These are phyloP conservation scores for Illadopsis cleaveri DNA, from an alignment of 2,113 vertebrate genomes.

Conservation along the genomic window DNA sequence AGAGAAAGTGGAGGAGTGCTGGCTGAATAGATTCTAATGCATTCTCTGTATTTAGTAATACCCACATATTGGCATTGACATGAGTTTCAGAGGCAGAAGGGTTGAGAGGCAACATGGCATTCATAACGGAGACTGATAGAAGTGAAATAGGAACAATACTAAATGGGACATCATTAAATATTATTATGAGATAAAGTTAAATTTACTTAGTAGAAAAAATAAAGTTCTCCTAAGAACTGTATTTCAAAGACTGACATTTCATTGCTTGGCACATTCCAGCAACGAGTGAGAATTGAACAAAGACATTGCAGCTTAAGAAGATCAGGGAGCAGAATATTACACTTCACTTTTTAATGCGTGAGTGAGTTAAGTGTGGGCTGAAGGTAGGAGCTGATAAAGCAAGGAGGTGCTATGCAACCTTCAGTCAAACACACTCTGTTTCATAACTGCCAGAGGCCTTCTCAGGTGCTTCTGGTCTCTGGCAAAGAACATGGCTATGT, in stretches of 20 bases:
- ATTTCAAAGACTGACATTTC: slow-evolving; percentile 14
- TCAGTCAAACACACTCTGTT: background rate
- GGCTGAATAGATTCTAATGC: slow-evolving; percentile 51
- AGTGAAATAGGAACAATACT: background rate
- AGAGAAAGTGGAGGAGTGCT: slow-evolving; percentile 29
- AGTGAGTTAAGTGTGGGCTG: background rate
- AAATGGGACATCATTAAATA: slow-evolving; percentile 25
- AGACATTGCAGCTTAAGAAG: background rate
- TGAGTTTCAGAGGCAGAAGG: slow-evolving; percentile 40
- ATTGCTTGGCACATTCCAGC: background rate
- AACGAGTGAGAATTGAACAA: background rate
- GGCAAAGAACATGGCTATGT: background rate
- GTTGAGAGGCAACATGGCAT: slow-evolving; percentile 29
- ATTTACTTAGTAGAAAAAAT: background rate
- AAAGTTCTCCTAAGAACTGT: background rate
- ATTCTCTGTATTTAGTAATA: slow-evolving; percentile 54
- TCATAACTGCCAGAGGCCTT: background rate
- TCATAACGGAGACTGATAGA: slow-evolving; percentile 26
- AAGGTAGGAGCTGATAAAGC: slow-evolving; percentile 12
- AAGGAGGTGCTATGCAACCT: background rate
- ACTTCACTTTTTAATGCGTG: background rate
- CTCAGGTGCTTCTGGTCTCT: background rate
- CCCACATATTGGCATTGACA: slow-evolving; percentile 45
- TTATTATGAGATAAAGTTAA: slow-evolving; percentile 35
- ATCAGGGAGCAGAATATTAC: slow-evolving; percentile 1